A percentile compares a stretch with the other conserved stretches of the same genome.
These are phyloP conservation scores for Mimumesa dahlbomi DNA, from an alignment of 2,888 invertebrate species.

Conservation along the genomic window DNA sequence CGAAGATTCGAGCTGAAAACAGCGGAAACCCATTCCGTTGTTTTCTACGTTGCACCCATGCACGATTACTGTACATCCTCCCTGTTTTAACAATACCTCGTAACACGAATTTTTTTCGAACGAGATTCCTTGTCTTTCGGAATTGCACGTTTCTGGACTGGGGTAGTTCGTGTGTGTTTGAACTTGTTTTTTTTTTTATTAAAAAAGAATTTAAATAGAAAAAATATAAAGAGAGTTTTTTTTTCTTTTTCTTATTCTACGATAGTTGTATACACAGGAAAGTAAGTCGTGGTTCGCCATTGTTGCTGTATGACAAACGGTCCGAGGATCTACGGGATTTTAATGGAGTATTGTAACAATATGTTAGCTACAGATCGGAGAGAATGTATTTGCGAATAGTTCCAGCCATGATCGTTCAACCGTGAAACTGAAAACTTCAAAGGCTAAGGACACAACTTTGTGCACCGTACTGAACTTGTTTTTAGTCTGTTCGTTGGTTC, in stretches of 20 bases:
- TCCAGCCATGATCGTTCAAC: conserved; percentile 37
- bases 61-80: conserved; percentile 4
- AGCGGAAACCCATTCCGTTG: conserved; percentile 22
- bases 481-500: conserved; percentile 33
- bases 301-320: conserved; percentile 43
- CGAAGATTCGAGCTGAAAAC: conserved; percentile 29
- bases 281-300: too few relatives aligned
- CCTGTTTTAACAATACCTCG: conserved; percentile 43
- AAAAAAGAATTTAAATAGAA: too few relatives aligned
- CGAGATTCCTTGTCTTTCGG: not conserved
- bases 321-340: conserved; percentile 4
- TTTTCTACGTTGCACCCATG: conserved; percentile 22
- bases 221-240: too few relatives aligned
- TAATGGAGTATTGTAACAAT: conserved; percentile 35
- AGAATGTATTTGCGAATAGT: conserved; percentile 30
- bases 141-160: too few relatives aligned
- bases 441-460: conserved; percentile 21
- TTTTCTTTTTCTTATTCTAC: too few relatives aligned
- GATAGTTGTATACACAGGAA: too few relatives aligned
- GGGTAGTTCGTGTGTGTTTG: too few relatives aligned
- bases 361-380: conserved; percentile 27
- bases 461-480: conserved; percentile 6
- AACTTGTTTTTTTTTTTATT: not conserved
- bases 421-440: conserved; percentile 51
- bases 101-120: conserved; percentile 26